Evolutionary conservation across 2,797 vertebrate species (phyloP).

Genomic region (Phalanger gymnotis): DNA sequence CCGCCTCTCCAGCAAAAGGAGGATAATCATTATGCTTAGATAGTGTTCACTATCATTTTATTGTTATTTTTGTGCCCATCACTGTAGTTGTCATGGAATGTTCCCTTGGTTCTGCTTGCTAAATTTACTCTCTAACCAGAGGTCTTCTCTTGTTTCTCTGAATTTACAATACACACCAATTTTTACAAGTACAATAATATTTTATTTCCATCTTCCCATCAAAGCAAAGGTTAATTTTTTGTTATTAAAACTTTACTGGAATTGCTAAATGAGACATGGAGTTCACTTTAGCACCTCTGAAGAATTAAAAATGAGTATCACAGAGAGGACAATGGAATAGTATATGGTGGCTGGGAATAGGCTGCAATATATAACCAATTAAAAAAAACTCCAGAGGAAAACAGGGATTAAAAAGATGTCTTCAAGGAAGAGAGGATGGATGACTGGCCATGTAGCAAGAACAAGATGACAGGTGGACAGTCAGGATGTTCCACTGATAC

Average conservation of each 20-base stretch:
- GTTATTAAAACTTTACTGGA: neutral
- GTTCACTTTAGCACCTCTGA: neutral
- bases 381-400: neutral
- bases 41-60: neutral
- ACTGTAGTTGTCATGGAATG: neutral
- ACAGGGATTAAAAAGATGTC: neutral
- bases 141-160: neutral
- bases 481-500: neutral
- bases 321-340: neutral
- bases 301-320: neutral
- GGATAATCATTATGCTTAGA: neutral
- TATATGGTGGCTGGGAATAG: neutral
- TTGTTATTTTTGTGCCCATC: neutral
- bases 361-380: neutral
- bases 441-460: neutral
- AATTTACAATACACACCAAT: neutral
- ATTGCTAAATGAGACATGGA: neutral
- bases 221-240: neutral
- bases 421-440: neutral
- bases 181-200: neutral
- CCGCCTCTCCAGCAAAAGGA: neutral
- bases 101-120: neutral
- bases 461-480: neutral
- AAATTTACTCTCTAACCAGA: neutral
- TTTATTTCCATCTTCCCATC: neutral